phyloP scores from a whole-genome alignment of 2,888 invertebrate genomes.

The Drosophila kanekoi region DNA sequence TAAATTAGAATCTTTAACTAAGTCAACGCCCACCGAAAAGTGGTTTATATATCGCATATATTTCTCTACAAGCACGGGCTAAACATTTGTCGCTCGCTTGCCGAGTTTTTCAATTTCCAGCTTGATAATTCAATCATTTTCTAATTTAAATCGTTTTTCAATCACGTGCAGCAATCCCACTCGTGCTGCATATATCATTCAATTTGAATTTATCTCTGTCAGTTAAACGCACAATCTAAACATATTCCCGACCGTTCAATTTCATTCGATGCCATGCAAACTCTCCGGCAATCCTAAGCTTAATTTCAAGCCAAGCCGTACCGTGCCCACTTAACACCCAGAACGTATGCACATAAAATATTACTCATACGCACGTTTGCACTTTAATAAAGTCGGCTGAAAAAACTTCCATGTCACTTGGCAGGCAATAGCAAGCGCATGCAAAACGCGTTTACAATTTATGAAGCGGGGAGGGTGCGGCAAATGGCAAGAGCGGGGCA shows the following conservation, averaged over 20 bases:
- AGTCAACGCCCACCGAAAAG: too few relatives aligned
- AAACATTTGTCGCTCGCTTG: neutral
- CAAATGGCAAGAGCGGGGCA: neutral
- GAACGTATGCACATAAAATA: conserved; percentile 38
- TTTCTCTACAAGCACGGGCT: neutral
- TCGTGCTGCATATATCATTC: conserved; percentile 13
- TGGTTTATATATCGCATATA: neutral
- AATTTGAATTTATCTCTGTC: conserved; percentile 16
- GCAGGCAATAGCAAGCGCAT: conserved; percentile 37
- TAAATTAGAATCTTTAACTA: too few relatives aligned
- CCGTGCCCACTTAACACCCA: conserved; percentile 5
- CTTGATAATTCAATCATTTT: conserved; percentile 23
- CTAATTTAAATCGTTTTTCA: conserved; percentile 35
- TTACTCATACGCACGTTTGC: conserved; percentile 61
- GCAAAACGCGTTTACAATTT: conserved; percentile 40
- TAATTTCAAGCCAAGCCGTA: conserved; percentile 36
- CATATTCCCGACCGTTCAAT: conserved; percentile 16
- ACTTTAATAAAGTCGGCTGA: conserved; percentile 46
- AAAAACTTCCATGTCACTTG: conserved; percentile 45
- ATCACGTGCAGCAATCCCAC: conserved; percentile 22
- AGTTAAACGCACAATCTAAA: conserved; percentile 30
- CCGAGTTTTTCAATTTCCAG: conserved; percentile 12
- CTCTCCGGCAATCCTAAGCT: conserved; percentile 31
- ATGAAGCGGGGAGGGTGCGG: neutral
- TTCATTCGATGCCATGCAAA: conserved; percentile 32